phyloP scores from a whole-genome alignment of 2,797 vertebrate genomes.

The Octomys mimax region DNA sequence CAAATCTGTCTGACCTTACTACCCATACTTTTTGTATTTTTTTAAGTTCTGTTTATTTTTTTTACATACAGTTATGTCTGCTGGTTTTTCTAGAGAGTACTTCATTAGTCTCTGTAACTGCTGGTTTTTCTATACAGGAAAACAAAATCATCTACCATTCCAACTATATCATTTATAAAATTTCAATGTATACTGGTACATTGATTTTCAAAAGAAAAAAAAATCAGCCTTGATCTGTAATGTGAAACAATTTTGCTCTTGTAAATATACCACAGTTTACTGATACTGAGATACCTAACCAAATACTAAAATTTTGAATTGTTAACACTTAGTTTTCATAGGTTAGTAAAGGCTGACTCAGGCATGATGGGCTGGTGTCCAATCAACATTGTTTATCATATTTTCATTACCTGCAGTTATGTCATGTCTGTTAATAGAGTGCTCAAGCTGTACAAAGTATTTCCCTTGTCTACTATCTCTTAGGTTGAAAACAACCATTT shows the following conservation, averaged over 20 bases:
- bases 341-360: neutral
- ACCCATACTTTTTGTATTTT: neutral
- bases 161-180: neutral
- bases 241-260: neutral
- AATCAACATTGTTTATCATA: neutral
- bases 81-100: neutral
- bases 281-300: neutral
- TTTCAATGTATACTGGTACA: neutral
- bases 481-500: neutral
- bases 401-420: neutral
- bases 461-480: neutral
- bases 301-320: neutral
- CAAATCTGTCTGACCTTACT: neutral
- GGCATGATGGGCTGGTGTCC: neutral
- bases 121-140: neutral
- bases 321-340: neutral
- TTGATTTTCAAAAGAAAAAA: neutral
- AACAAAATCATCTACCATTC: neutral
- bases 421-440: neutral
- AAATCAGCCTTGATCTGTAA: neutral
- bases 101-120: too few relatives aligned
- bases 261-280: neutral
- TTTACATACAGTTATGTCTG: neutral
- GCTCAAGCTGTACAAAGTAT: neutral
- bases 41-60: neutral